phyloP scores from a whole-genome alignment of 2,888 invertebrate genomes.

The Ophion costatus region DNA sequence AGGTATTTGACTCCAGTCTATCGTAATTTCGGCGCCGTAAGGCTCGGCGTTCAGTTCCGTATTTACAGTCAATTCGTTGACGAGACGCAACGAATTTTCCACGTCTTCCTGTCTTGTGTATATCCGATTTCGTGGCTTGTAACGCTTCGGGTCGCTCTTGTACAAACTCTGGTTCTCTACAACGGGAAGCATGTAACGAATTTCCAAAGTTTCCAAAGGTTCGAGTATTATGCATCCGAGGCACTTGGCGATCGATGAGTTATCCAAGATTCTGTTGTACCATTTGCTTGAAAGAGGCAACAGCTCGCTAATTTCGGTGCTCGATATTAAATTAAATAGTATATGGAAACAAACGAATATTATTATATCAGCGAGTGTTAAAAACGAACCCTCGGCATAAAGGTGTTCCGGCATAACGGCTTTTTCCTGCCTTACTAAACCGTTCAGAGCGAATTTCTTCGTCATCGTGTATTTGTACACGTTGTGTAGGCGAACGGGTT shows the following conservation, averaged over 20 bases:
- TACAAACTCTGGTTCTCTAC: slow-evolving; percentile 88
- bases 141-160: slow-evolving; percentile 91
- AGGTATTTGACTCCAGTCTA: slow-evolving; percentile 91
- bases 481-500: slow-evolving; percentile 94
- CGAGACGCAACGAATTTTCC: slow-evolving; percentile 85
- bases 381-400: slow-evolving; percentile 92
- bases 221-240: slow-evolving; percentile 76
- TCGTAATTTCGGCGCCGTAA: slow-evolving; percentile 82
- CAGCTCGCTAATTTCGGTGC: slow-evolving; percentile 74
- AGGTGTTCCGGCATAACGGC: slow-evolving; percentile 85
- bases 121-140: slow-evolving; percentile 89
- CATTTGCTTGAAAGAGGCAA: slow-evolving; percentile 88
- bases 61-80: slow-evolving; percentile 84
- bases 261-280: slow-evolving; percentile 84
- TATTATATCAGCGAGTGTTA: slow-evolving; percentile 93
- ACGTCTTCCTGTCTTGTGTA: slow-evolving; percentile 92
- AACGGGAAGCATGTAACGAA: slow-evolving; percentile 82
- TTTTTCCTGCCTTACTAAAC: slow-evolving; percentile 77
- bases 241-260: slow-evolving; percentile 76
- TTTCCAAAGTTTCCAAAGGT: slow-evolving; percentile 14
- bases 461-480: slow-evolving; percentile 85
- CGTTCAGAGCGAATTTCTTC: slow-evolving; percentile 84
- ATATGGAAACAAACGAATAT: slow-evolving; percentile 89
- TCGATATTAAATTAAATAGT: slow-evolving; percentile 84
- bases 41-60: slow-evolving; percentile 80